phyloP scores from a whole-genome alignment of 37 sponge, comb jelly and placozoan genomes.

The Cliona cf. orientalis region DNA sequence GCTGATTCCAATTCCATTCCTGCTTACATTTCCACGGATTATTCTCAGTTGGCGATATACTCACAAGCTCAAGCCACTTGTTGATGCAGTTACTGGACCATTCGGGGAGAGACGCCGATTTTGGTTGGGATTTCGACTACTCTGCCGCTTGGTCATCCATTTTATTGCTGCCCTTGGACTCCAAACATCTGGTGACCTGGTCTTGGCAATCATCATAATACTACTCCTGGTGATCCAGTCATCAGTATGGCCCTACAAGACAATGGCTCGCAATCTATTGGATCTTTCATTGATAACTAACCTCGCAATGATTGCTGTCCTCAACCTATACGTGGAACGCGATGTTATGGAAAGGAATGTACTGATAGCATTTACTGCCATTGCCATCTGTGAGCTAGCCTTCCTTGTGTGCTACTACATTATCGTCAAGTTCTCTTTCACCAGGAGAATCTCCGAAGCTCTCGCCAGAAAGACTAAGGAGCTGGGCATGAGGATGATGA shows the following conservation, averaged over 20 bases:
- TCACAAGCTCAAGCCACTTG: slow-evolving; percentile 27
- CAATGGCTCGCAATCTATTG: background rate
- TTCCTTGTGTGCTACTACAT: too few relatives aligned
- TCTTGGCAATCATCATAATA: background rate
- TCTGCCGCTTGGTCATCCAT: slow-evolving; percentile 1
- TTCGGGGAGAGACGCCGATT: background rate
- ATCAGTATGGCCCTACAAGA: slow-evolving; percentile 1
- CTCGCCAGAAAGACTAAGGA: too few relatives aligned
- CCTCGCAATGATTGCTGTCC: background rate
- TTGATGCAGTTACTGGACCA: slow-evolving; percentile 36
- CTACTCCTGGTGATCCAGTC: background rate
- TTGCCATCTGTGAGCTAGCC: too few relatives aligned
- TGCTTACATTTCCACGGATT: slow-evolving; percentile 1
- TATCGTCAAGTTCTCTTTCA: too few relatives aligned
- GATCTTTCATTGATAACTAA: slow-evolving; percentile 1
- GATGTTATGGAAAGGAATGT: too few relatives aligned
- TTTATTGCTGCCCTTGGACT: background rate
- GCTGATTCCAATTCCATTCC: slow-evolving; percentile 20
- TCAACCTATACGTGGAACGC: too few relatives aligned
- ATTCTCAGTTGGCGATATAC: background rate
- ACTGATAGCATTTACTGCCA: too few relatives aligned
- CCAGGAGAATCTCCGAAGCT: too few relatives aligned
- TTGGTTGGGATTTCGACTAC: slow-evolving; percentile 26
- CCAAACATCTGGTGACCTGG: background rate
- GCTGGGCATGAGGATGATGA: too few relatives aligned